phyloP scores from a whole-genome alignment of 2,113 vertebrate species.

The Megalops atlanticus region DNA sequence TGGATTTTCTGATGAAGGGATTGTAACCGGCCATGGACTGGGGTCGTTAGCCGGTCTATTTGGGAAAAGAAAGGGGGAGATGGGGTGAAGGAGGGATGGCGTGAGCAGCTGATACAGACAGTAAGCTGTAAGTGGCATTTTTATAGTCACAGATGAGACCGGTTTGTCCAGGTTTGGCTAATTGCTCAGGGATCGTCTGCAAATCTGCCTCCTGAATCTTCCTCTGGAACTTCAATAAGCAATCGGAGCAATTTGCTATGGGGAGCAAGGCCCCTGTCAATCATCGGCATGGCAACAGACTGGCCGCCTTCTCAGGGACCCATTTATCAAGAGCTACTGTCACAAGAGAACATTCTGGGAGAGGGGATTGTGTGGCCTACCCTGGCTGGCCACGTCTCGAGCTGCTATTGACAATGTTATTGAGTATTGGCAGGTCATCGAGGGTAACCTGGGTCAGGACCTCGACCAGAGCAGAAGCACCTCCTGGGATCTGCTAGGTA shows the following conservation, averaged over 20 bases:
- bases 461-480: conserved; percentile 5
- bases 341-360: background rate
- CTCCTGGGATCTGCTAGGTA: conserved; percentile 31
- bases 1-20: too few relatives aligned
- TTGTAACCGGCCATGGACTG: too few relatives aligned
- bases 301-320: background rate
- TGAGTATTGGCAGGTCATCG: conserved; percentile 46
- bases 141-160: too few relatives aligned
- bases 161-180: too few relatives aligned
- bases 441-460: conserved; percentile 43
- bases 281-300: background rate
- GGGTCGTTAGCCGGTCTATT: too few relatives aligned
- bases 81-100: too few relatives aligned
- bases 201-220: too few relatives aligned
- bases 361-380: background rate
- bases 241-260: background rate
- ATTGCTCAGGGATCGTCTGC: too few relatives aligned
- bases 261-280: background rate
- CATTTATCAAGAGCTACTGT: background rate
- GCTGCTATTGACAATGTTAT: conserved; percentile 55
- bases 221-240: too few relatives aligned
- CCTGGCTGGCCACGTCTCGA: conserved; percentile 23
- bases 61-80: too few relatives aligned
- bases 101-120: too few relatives aligned
- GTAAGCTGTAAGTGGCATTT: too few relatives aligned